Evolutionary conservation across 2,113 vertebrate genomes (phyloP).

Genomic region (Periophthalmus modestus): DNA sequence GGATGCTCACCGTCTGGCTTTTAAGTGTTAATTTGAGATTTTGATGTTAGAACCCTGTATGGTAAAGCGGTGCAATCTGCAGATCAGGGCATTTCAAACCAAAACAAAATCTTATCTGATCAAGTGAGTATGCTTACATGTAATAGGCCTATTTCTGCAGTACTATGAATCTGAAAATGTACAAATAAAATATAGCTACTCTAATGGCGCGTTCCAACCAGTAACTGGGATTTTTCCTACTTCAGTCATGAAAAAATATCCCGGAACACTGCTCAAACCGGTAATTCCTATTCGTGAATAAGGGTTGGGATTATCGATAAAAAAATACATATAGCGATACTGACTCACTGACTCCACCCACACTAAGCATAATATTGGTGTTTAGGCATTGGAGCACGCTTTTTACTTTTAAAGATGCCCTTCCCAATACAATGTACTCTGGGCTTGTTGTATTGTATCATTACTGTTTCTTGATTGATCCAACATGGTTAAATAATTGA

Average conservation of each 20-base stretch:
- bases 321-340: too few relatives aligned
- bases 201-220: too few relatives aligned
- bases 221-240: too few relatives aligned
- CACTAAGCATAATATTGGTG: too few relatives aligned
- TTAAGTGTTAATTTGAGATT: background rate
- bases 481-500: background rate
- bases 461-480: background rate
- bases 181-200: background rate
- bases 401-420: too few relatives aligned
- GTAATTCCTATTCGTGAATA: too few relatives aligned
- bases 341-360: too few relatives aligned
- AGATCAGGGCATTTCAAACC: background rate
- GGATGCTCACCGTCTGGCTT: constrained; percentile 5
- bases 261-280: too few relatives aligned
- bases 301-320: too few relatives aligned
- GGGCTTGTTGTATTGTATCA: background rate
- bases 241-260: too few relatives aligned
- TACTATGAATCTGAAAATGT: background rate
- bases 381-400: too few relatives aligned
- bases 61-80: background rate
- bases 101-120: constrained; percentile 7
- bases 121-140: background rate
- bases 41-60: background rate
- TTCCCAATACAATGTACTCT: too few relatives aligned
- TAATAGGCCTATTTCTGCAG: background rate